Conservation (phyloP, 2,888 invertebrate species). For the Limnephilus marmoratus region DNA sequence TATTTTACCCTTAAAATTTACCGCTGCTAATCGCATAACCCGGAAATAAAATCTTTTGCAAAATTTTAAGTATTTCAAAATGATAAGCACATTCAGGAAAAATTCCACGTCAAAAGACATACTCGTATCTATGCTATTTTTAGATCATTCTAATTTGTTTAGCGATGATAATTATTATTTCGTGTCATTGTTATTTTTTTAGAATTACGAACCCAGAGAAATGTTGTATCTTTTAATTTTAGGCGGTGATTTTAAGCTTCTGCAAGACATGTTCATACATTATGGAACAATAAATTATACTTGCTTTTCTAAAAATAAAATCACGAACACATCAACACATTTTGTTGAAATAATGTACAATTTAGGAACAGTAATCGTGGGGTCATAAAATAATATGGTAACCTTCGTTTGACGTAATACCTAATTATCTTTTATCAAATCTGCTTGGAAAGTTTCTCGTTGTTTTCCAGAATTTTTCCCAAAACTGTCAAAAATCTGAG, state of each 20-base stretch:
- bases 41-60: too few species aligned
- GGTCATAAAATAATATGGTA: background rate
- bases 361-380: background rate
- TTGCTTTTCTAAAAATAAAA: background rate
- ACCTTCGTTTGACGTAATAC: background rate
- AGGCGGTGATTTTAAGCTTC: background rate
- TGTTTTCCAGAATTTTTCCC: background rate
- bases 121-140: background rate
- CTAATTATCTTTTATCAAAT: background rate
- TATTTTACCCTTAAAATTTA: too few species aligned
- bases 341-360: background rate
- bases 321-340: background rate
- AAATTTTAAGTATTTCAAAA: too few species aligned
- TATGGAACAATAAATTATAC: too few species aligned
- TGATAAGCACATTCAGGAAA: background rate
- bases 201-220: background rate
- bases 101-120: background rate
- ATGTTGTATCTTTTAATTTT: background rate
- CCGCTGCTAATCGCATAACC: too few species aligned
- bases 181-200: background rate
- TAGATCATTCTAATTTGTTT: background rate
- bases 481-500: background rate
- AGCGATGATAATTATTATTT: background rate
- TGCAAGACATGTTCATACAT: too few species aligned
- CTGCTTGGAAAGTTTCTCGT: background rate